Base-by-base conservation (phyloP, 30 jellyfish, hydroid and myxozoan genomes). In the Aurelia sp. region DNA sequence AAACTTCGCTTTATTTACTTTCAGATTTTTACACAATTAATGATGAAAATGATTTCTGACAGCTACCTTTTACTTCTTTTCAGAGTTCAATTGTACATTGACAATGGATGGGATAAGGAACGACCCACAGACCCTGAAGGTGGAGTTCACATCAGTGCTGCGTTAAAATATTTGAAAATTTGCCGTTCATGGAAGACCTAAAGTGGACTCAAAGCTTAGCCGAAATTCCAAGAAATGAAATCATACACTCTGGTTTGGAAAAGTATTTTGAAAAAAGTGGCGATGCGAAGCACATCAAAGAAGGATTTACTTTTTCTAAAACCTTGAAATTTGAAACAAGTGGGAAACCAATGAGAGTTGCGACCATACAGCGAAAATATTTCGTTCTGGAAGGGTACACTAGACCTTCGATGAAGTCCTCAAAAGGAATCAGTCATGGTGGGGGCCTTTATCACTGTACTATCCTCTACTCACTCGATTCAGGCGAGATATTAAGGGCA, bases 321-420 rank as follows among this genome's bases (percentile, higher is more conserved):
- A 70, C 80, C 9, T 70, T 70, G 62, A 70, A 70, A 63, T 70
- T 70, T 40, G 80, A 70, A n/a, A 70, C 80, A 11, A 70, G 80
- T 40, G 80, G 80, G n/a, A 70, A 40, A 47, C 80, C 60, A 31
- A 70, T 70, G 8, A 15, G 80, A 13, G 31, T 70, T 17, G 30
- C n/a, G 11, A 31, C 41, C 20, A 6, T 70, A 4, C 12, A 70
- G 4, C 65, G 41, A 17, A 70, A 70, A 23, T 30, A 23, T 6
- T 70, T 70, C 41, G 20, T 70, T 37, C 30, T 70, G 80, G 80
- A 70, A 70, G 80, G 80, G 11, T 70, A 70, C 62, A 70, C 80
- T 7, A 70, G 80, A 22, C 80, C 80, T 20, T 30, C 80, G 6
- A 70, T 70, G 80, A 70, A 70, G 30, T 70, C 80, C 17, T 37